Percentiles rank a stretch among this genome's conserved stretches.
phyloP scores from a whole-genome alignment of 2,797 vertebrate genomes.

The Pseudomugil gertrudae region DNA sequence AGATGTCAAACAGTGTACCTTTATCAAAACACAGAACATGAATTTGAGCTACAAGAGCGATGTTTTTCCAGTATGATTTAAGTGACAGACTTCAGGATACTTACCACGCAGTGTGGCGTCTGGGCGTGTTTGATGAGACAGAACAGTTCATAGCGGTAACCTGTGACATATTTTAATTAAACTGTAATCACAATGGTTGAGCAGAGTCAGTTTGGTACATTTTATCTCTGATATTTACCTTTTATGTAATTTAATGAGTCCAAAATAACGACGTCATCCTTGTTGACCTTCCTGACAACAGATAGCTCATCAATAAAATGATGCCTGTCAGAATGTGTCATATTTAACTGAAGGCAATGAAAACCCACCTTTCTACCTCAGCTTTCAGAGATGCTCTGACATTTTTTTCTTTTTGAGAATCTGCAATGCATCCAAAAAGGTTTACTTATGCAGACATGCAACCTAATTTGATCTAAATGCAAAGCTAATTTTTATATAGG shows the following conservation, averaged over 20 bases:
- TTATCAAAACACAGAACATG: conserved; percentile 9
- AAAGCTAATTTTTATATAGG: background rate
- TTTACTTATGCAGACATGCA: background rate
- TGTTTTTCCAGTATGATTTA: background rate
- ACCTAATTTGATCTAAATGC: no score
- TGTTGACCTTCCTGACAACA: conserved; percentile 83
- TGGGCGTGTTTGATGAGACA: conserved; percentile 87
- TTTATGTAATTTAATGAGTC: conserved; percentile 90
- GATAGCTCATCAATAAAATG: background rate
- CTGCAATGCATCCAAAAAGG: conserved; percentile 65
- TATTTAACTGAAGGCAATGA: background rate
- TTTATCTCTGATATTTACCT: conserved; percentile 68
- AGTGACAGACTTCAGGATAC: conserved; percentile 17
- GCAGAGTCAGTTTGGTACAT: background rate
- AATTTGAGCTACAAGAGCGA: background rate
- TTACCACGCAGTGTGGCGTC: conserved; percentile 87
- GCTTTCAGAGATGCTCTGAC: conserved; percentile 82
- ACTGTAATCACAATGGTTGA: background rate
- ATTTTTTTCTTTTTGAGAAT: conserved; percentile 85
- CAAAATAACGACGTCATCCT: conserved; percentile 85
- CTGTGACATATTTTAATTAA: conserved; percentile 57
- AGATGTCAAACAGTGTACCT: conserved; percentile 86
- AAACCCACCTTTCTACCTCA: conserved; percentile 85
- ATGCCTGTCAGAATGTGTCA: background rate
- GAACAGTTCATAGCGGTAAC: conserved; percentile 88